Base-by-base conservation (phyloP, 2,888 invertebrate genomes). In the Gastracanthus pulcherrimus region DNA sequence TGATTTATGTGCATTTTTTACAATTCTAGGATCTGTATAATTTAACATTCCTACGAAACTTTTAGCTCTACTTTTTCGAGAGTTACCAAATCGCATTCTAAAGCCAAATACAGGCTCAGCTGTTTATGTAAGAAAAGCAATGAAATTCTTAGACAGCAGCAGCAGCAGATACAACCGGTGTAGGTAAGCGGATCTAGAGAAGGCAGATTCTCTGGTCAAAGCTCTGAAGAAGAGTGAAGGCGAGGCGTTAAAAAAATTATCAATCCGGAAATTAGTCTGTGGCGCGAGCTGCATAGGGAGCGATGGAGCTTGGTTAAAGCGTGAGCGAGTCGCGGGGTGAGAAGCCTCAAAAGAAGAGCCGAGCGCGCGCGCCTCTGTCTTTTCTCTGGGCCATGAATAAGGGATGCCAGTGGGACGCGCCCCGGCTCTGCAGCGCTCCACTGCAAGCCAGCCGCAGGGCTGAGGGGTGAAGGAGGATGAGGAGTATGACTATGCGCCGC, bases 261-360 rank as follows among this genome's bases (percentile, higher is more conserved):
- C 75, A 64, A 66, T 51, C 36, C n/a, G 64, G 75, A 75, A 64
- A 75, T 75, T 75, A 66, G 75, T 75, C 51, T 45, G 58, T 13
- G 60, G 31, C 13, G 16, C 38, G n/a, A 55, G 41, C n/a, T n/a
- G 41, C 29, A 36, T 16, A 34, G 26, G 55, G 13, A 26, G 34
- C 38, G 38, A 38, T 6, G 23, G n/a, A n/a, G 29, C 31, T 5
- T 5, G 48, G 2, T 5, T 36, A 36, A 36, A 41, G 13, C 26
- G 58, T 13, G 38, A n/a, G 29, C 36, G 7, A 38, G 2, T 9
- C 36, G n/a, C n/a, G 7, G 23, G 26, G 26, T 38, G 11, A 41
- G 26, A 0, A 41, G 55, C 26, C 26, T 55, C 55, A 55, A 36
- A 36, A 55, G 51, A 51, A 34, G 55, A 34, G 55, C 29, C 6